Conservation (phyloP, 2,888 invertebrate genomes). For the Andricus quercusramuli region DNA sequence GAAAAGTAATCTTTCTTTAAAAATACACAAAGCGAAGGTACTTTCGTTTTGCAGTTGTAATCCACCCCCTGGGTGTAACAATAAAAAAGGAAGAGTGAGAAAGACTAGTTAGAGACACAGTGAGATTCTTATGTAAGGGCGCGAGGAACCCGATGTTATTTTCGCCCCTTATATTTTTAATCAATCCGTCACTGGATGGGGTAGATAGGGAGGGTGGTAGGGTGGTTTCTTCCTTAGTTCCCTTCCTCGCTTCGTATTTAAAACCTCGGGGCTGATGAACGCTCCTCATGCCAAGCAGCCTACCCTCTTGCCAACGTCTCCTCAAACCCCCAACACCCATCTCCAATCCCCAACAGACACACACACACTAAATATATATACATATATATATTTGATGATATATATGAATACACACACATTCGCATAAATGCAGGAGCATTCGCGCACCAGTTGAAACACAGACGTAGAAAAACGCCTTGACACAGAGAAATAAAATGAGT, state of each 20-base stretch:
- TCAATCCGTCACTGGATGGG: conserved; percentile 77
- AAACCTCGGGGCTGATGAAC: conserved; percentile 79
- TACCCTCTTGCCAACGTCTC: conserved; percentile 58
- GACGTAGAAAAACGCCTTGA: conserved; percentile 22
- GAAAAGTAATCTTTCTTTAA: conserved; percentile 39
- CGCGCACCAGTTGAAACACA: conserved; percentile 28
- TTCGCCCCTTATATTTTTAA: conserved; percentile 78
- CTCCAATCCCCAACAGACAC: conserved; percentile 41
- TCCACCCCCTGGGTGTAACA: conserved; percentile 39
- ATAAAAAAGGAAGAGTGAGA: conserved; percentile 43
- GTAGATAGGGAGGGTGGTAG: conserved; percentile 58
- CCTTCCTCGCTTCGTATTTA: conserved; percentile 78
- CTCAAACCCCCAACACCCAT: conserved; percentile 56
- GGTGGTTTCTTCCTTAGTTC: conserved; percentile 75
- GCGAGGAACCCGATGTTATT: conserved; percentile 69
- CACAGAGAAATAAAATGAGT: neutral
- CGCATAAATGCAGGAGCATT: conserved; percentile 38
- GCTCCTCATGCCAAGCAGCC: conserved; percentile 76
- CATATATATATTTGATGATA: conserved; percentile 7
- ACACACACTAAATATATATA: conserved; percentile 21
- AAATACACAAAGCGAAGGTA: conserved; percentile 36
- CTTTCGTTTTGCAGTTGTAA: conserved; percentile 35
- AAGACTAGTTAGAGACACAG: conserved; percentile 45
- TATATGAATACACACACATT: conserved; percentile 17
- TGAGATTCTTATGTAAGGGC: conserved; percentile 40